phyloP scores from a whole-genome alignment of 2,888 invertebrate genomes.

The Volucella zonaria region DNA sequence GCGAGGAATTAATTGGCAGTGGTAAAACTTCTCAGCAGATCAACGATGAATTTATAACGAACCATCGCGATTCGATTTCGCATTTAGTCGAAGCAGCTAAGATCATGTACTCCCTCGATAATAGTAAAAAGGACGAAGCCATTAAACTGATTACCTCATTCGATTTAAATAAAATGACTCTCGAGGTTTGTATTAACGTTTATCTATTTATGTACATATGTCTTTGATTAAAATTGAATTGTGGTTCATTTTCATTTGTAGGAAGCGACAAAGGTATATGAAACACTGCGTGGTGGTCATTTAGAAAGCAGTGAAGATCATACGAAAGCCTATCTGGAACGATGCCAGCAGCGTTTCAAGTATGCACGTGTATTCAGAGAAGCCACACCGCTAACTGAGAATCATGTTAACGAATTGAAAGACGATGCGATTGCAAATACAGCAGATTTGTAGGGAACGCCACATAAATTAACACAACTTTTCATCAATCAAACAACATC shows the following conservation, averaged over 20 bases:
- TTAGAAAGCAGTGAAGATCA: conserved; percentile 89
- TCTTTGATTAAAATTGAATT: not conserved
- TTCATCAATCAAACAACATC: conserved; percentile 64
- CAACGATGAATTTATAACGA: conserved; percentile 88
- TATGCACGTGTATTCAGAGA: conserved; percentile 89
- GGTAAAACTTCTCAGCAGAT: conserved; percentile 85
- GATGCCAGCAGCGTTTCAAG: conserved; percentile 90
- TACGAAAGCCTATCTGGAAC: conserved; percentile 87
- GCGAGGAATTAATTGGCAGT: conserved; percentile 82
- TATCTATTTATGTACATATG: not conserved
- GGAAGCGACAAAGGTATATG: conserved; percentile 91
- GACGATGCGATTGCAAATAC: conserved; percentile 72
- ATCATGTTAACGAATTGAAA: conserved; percentile 74
- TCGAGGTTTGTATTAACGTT: conserved; percentile 78
- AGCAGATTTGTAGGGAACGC: conserved; percentile 77
- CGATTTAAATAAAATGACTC: conserved; percentile 82
- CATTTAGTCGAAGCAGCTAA: conserved; percentile 92
- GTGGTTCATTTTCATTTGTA: conserved; percentile 81
- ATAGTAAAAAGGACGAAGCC: conserved; percentile 86
- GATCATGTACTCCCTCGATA: conserved; percentile 89
- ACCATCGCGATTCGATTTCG: conserved; percentile 86
- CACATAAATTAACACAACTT: conserved; percentile 57
- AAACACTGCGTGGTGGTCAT: conserved; percentile 90
- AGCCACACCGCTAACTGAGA: conserved; percentile 74
- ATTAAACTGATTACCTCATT: conserved; percentile 85